Percentiles rank a stretch among this genome's conserved stretches.
These are phyloP conservation scores for Machimus atricapillus DNA, from an alignment of 2,888 invertebrate species.

Conservation along the genomic window DNA sequence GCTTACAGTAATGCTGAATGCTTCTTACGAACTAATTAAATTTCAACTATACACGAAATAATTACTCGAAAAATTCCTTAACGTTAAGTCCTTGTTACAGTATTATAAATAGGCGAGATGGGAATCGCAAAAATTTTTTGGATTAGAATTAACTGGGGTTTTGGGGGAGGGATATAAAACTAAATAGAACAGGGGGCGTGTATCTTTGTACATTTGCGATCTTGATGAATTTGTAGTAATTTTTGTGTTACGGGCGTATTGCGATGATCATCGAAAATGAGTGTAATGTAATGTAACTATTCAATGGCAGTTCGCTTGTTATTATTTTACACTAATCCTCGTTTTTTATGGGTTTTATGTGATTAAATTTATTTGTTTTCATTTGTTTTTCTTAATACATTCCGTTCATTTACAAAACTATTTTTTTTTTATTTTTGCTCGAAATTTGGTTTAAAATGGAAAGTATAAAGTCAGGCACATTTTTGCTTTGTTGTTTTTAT, in stretches of 20 bases:
- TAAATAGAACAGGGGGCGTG: neutral
- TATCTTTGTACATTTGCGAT: constrained; percentile 15
- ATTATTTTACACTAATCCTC: neutral
- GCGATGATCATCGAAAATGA: neutral
- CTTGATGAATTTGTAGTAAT: constrained; percentile 9
- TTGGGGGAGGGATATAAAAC: neutral
- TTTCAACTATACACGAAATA: constrained; percentile 34
- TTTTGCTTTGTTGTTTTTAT: neutral
- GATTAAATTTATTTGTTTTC: neutral
- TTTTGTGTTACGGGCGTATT: neutral
- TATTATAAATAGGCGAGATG: constrained; percentile 10
- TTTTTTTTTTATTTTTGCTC: neutral
- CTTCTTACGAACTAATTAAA: constrained; percentile 17
- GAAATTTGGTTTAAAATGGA: neutral
- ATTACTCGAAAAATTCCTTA: constrained; percentile 12
- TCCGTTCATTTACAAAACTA: constrained; percentile 2
- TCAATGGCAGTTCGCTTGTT: constrained; percentile 25
- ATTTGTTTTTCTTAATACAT: neutral
- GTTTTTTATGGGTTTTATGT: neutral
- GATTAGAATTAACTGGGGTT: neutral
- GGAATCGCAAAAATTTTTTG: neutral
- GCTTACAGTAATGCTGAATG: constrained; percentile 1
- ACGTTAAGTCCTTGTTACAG: constrained; percentile 19
- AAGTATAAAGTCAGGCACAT: constrained; percentile 28
- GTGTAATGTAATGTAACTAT: constrained; percentile 4